phyloP scores from a whole-genome alignment of 2,888 invertebrate species.

The Trichogramma evanescens region DNA sequence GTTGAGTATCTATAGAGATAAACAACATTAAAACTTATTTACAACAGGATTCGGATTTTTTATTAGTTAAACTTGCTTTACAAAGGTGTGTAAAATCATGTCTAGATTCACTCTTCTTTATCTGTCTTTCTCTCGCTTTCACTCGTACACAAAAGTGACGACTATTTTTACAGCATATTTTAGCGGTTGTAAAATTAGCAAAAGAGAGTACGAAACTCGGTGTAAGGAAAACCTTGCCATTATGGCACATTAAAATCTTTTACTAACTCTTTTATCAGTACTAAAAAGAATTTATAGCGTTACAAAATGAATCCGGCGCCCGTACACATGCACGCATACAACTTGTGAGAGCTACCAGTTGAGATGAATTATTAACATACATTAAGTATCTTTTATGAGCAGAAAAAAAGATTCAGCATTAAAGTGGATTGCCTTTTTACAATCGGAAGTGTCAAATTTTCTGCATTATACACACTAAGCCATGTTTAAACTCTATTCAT shows the following conservation, averaged over 20 bases:
- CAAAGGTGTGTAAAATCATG: conserved; percentile 4
- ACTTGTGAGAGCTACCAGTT: conserved; percentile 5
- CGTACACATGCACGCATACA: not conserved
- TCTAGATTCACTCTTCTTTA: not conserved
- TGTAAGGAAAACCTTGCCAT: conserved; percentile 6
- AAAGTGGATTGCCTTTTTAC: too few relatives aligned
- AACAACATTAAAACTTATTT: conserved; percentile 22
- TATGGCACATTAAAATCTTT: conserved; percentile 16
- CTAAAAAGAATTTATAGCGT: conserved; percentile 24
- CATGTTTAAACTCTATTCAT: too few relatives aligned
- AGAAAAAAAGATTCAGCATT: too few relatives aligned
- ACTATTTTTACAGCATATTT: conserved; percentile 20
- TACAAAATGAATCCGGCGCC: conserved; percentile 14
- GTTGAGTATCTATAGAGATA: conserved; percentile 26
- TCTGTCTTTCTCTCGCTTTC: conserved; percentile 13
- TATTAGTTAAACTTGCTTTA: conserved; percentile 16
- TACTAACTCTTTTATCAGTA: conserved; percentile 24
- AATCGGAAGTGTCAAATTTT: too few relatives aligned
- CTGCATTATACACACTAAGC: too few relatives aligned
- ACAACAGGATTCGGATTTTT: conserved; percentile 13
- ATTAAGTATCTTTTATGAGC: conserved; percentile 15
- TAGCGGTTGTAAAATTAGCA: conserved; percentile 20
- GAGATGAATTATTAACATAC: conserved; percentile 20
- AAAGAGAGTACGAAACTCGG: conserved; percentile 17
- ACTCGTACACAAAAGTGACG: not conserved